Evolutionary conservation across 2,113 vertebrate genomes (phyloP).

Genomic region (Tretioscincus oriximinensis): DNA sequence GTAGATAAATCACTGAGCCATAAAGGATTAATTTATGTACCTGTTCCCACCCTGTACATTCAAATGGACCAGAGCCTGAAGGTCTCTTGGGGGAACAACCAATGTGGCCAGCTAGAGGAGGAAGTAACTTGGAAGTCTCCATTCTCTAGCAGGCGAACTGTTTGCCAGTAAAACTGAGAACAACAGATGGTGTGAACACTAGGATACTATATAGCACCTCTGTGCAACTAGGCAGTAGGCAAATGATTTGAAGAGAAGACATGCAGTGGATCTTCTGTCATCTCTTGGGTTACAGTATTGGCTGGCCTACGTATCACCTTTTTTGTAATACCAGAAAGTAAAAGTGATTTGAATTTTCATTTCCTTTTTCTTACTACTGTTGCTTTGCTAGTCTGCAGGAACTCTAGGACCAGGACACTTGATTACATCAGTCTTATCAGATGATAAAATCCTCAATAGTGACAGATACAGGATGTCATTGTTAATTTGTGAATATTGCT

Average conservation of each 20-base stretch:
- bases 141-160: background rate
- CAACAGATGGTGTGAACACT: background rate
- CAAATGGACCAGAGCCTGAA: background rate
- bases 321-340: background rate
- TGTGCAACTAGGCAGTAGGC: background rate
- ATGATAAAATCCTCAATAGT: background rate
- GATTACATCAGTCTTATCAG: background rate
- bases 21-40: background rate
- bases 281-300: background rate
- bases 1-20: slow-evolving; percentile 3
- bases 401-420: background rate
- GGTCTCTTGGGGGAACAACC: background rate
- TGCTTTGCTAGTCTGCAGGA: background rate
- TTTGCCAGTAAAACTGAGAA: background rate
- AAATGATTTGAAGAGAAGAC: background rate
- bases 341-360: slow-evolving; percentile 1
- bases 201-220: background rate
- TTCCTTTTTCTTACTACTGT: slow-evolving; percentile 1
- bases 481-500: background rate
- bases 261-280: background rate
- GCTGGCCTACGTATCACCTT: background rate
- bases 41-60: background rate
- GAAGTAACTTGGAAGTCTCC: background rate
- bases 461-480: background rate
- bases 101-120: background rate